These are phyloP conservation scores for Brachyhypopomus gauderio DNA, from an alignment of 2,113 vertebrate species.

Conservation along the genomic window DNA sequence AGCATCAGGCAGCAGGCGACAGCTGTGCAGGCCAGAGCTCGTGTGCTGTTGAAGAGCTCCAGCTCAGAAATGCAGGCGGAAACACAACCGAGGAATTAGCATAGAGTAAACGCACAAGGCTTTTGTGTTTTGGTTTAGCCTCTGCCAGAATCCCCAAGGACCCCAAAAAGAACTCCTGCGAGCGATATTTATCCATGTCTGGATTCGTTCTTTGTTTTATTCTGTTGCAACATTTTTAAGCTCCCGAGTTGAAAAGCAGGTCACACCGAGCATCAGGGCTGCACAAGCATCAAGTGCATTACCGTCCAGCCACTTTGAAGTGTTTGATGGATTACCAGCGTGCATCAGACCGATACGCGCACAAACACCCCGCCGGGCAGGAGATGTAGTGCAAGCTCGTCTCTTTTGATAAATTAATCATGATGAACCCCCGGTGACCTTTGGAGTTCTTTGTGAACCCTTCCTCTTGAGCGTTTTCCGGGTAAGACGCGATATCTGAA, in stretches of 20 bases:
- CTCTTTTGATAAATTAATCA: constrained; percentile 8
- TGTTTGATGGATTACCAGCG: constrained; percentile 64
- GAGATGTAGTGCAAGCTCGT: neutral
- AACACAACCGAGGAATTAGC: constrained; percentile 29
- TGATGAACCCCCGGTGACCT: constrained; percentile 29
- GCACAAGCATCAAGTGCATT: constrained; percentile 65
- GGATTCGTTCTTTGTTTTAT: constrained; percentile 61
- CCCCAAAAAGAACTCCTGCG: constrained; percentile 58
- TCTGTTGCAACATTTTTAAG: constrained; percentile 66
- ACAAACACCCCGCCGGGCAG: neutral
- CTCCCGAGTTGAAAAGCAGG: constrained; percentile 68
- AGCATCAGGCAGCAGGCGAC: neutral
- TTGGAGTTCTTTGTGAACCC: neutral
- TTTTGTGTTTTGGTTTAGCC: constrained; percentile 14
- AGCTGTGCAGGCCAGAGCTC: neutral
- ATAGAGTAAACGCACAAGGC: constrained; percentile 16
- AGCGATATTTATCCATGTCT: constrained; percentile 63
- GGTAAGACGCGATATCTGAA: neutral
- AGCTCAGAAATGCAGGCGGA: neutral
- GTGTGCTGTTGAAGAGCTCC: constrained; percentile 13
- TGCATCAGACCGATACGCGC: constrained; percentile 2
- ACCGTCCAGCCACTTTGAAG: constrained; percentile 63
- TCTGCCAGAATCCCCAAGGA: constrained; percentile 45
- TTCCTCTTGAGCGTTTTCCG: neutral
- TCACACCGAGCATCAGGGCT: constrained; percentile 70